Conservation (phyloP, 1,140 invertebrate genomes). For the Leptopilina clavipes region DNA sequence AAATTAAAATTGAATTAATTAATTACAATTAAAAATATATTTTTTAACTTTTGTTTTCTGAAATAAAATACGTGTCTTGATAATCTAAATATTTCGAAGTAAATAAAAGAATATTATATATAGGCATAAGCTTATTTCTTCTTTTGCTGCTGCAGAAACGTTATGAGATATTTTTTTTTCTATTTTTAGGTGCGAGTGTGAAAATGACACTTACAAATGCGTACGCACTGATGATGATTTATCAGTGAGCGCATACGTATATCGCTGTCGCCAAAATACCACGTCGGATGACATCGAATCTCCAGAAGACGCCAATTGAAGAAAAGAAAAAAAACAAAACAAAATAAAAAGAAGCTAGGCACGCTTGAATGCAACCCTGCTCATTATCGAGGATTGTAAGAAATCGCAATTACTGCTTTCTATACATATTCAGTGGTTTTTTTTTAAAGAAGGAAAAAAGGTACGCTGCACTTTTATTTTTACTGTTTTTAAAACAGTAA, state of each 20-base stretch:
- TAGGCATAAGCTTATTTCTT: too few relatives aligned
- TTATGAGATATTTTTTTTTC: conserved; percentile 43
- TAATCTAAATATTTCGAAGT: too few relatives aligned
- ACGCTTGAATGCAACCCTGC: neutral
- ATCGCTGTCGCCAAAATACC: conserved; percentile 74
- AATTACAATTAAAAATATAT: too few relatives aligned
- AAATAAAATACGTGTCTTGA: too few relatives aligned
- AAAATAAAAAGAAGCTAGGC: conserved; percentile 1
- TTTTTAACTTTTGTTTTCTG: too few relatives aligned
- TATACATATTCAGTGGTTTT: neutral
- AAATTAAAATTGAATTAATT: too few relatives aligned
- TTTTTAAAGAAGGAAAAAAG: neutral
- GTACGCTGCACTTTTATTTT: neutral
- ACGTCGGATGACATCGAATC: conserved; percentile 62
- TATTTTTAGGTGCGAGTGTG: conserved; percentile 78
- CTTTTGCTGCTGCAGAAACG: neutral
- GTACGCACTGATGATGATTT: conserved; percentile 77
- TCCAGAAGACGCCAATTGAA: conserved; percentile 55
- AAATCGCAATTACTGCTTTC: conserved; percentile 20
- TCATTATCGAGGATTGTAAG: conserved; percentile 16
- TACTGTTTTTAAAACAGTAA: neutral
- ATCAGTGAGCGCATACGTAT: conserved; percentile 77
- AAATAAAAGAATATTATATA: neutral
- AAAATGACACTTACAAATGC: conserved; percentile 71
- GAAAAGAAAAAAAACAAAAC: neutral